Evolutionary conservation across 1,140 invertebrate genomes (phyloP), one percentile per base, ranked within the genome.

Genomic region (Portunus trituberculatus): DNA sequence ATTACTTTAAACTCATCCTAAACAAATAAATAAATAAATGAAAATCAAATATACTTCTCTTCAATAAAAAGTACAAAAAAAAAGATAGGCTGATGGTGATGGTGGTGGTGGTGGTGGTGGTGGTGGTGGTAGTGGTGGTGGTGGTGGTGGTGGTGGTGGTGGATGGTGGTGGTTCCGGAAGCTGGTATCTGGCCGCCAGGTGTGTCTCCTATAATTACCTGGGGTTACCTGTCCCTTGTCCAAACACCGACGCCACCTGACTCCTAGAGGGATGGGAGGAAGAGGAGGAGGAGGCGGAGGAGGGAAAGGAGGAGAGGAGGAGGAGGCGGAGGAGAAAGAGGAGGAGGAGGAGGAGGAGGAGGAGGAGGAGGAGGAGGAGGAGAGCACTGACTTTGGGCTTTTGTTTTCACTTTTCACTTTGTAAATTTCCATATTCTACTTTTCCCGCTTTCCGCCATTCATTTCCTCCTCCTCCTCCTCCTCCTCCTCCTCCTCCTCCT

Each of bases 51-150:
- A 39, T 6, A 39, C 6, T 39, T 39, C 1, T 39, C 39, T 39
- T 6, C 39, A 39, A 6, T 39, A 39, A 39, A 39, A 2, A 39
- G 1, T 39, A 39, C 39, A 39, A 39, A 39, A 39, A 39, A 39
- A 39, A 39, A 39, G 39, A 2, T 6, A 39, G 39, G 7, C 0
- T 87, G 1, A 2, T 87, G 39, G n/a, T 87, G n/a, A 20, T 87
- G 84, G n/a, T 87, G n/a, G 84, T 87, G 39, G 39, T 32, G 28
- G n/a, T 87, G n/a, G 84, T 32, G 39, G 39, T 32, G 39, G 39
- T 87, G 39, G 39, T 87, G 84, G 39, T 87, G 39, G 39, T 87
- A 20, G 39, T 87, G 39, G 39, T 87, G 84, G 39, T 87, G 84
- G 39, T 87, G 39, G 7, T 87, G 39, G 39, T 87, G 84, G 32